phyloP scores from a whole-genome alignment of 2,797 vertebrate genomes.

The Macrochelys suwanniensis region DNA sequence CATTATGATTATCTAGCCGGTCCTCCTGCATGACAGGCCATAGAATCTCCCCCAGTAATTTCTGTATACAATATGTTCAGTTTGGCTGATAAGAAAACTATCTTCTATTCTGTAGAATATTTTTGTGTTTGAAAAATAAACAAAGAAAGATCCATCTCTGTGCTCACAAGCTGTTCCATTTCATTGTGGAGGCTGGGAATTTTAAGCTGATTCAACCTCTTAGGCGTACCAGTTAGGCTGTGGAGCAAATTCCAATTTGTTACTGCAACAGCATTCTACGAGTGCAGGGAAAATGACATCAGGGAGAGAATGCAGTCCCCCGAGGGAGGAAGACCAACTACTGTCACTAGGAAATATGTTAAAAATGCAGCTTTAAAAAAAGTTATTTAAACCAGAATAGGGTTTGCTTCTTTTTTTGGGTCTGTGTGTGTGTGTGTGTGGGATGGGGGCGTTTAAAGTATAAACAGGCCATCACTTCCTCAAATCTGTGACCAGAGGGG shows the following conservation, averaged over 20 bases:
- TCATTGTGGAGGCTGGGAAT: conserved; percentile 32
- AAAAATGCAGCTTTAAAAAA: neutral
- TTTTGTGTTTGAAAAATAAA: conserved; percentile 34
- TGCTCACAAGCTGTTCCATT: neutral
- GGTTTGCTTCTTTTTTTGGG: neutral
- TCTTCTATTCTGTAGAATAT: conserved; percentile 52
- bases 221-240: conserved; percentile 39
- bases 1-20: rapidly evolving
- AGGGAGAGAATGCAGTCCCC: neutral
- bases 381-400: neutral
- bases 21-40: neutral
- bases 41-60: neutral
- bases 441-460: neutral
- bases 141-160: neutral
- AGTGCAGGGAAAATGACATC: neutral
- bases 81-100: conserved; percentile 43
- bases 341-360: neutral
- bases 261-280: conserved; percentile 32
- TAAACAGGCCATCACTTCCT: neutral
- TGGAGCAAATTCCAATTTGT: conserved; percentile 42
- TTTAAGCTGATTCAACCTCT: conserved; percentile 31
- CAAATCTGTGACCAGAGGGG: conserved; percentile 15
- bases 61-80: conserved; percentile 62
- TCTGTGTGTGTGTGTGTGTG: neutral
- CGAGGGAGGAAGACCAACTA: neutral